Evolutionary conservation across 2,888 invertebrate genomes (phyloP).

Genomic region (Callyntrura sp.): DNA sequence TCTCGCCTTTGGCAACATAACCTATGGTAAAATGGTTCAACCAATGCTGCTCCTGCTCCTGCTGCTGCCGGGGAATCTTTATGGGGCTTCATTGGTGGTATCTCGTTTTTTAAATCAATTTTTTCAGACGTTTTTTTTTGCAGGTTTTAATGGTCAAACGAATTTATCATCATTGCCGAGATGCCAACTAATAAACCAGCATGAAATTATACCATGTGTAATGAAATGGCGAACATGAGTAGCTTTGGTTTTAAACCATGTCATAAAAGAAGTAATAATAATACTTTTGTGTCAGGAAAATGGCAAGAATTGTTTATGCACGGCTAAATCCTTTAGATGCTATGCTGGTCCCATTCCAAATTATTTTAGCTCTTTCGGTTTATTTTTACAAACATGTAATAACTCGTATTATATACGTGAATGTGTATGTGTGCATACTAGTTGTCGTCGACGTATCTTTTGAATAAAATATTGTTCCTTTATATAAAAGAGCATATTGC

Average conservation of each 20-base stretch:
- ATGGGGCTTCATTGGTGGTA: background rate
- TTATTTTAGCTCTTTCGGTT: too few species aligned
- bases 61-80: background rate
- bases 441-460: too few species aligned
- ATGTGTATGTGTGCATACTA: too few species aligned
- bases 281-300: background rate
- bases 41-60: too few species aligned
- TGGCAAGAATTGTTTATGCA: too few species aligned
- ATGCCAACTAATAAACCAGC: constrained; percentile 37
- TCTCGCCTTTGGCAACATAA: background rate
- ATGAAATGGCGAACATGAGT: background rate
- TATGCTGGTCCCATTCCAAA: too few species aligned
- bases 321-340: too few species aligned
- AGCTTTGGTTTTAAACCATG: background rate
- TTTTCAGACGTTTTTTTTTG: constrained; percentile 1
- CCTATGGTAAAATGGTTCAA: constrained; percentile 10
- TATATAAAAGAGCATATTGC: too few species aligned
- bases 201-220: background rate
- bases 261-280: background rate
- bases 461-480: too few species aligned
- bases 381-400: too few species aligned
- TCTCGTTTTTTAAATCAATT: constrained; percentile 32
- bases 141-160: constrained; percentile 9
- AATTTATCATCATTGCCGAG: constrained; percentile 48
- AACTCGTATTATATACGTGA: too few species aligned